A percentile compares a stretch with the other conserved stretches of the same genome.
phyloP scores from a whole-genome alignment of 2,888 invertebrate genomes.

The Vanessa cardui region DNA sequence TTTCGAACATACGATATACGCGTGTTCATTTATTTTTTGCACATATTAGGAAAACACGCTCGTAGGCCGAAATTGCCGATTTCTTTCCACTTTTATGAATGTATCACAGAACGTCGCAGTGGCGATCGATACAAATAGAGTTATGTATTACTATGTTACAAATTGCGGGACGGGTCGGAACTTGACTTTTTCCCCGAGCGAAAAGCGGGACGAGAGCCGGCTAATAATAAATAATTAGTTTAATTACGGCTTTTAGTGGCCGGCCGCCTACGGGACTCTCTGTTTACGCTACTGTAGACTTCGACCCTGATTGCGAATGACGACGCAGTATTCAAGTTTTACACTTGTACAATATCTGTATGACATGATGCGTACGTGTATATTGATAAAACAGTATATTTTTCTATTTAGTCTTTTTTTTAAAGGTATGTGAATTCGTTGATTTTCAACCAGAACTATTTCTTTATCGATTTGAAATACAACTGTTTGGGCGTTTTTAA shows the following conservation, averaged over 20 bases:
- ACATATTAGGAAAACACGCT: too few relatives aligned
- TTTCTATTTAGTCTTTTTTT: too few relatives aligned
- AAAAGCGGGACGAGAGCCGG: slow-evolving; percentile 59
- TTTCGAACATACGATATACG: too few relatives aligned
- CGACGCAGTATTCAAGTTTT: slow-evolving; percentile 9
- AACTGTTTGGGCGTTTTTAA: too few relatives aligned
- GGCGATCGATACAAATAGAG: slow-evolving; percentile 40
- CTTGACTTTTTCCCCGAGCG: slow-evolving; percentile 62
- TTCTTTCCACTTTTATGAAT: background rate
- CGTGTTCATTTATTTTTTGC: too few relatives aligned
- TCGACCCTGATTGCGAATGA: slow-evolving; percentile 37
- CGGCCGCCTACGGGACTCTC: slow-evolving; percentile 57
- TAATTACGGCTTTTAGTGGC: slow-evolving; percentile 75
- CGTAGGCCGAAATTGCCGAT: background rate
- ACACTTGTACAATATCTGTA: too few relatives aligned
- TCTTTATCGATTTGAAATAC: too few relatives aligned
- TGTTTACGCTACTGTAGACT: slow-evolving; percentile 42
- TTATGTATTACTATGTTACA: slow-evolving; percentile 61
- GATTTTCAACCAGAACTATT: too few relatives aligned
- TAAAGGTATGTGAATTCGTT: too few relatives aligned
- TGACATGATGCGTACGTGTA: too few relatives aligned
- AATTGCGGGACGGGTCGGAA: slow-evolving; percentile 58
- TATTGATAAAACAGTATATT: too few relatives aligned
- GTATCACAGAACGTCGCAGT: slow-evolving; percentile 10
- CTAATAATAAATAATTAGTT: slow-evolving; percentile 78